These are phyloP conservation scores for Anabas testudineus DNA, from an alignment of 2,797 vertebrate genomes.

Conservation along the genomic window DNA sequence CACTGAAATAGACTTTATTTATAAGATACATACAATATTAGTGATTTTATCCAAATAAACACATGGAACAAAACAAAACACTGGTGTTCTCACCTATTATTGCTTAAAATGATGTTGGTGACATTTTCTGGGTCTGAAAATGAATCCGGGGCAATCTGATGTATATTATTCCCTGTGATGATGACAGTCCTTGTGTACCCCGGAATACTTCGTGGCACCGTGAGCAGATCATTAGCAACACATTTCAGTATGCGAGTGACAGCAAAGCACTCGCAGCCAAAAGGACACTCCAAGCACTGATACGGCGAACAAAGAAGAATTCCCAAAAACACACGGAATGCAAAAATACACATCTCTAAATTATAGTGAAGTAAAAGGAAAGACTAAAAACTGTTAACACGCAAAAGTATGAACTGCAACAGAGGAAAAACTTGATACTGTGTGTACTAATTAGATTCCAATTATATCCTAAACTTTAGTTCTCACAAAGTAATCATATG, in stretches of 20 bases:
- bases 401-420: not conserved
- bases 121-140: conserved; percentile 80
- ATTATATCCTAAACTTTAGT: conserved; percentile 6
- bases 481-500: conserved; percentile 21
- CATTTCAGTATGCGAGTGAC: conserved; percentile 81
- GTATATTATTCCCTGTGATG: conserved; percentile 82
- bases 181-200: conserved; percentile 76
- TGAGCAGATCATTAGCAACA: conserved; percentile 75
- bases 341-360: conserved; percentile 70
- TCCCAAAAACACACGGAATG: conserved; percentile 57
- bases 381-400: not conserved
- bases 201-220: conserved; percentile 78
- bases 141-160: conserved; percentile 72
- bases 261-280: conserved; percentile 82
- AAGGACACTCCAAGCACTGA: conserved; percentile 75
- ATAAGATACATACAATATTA: conserved; percentile 50
- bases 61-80: conserved; percentile 14
- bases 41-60: conserved; percentile 20
- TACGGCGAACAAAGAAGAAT: conserved; percentile 65
- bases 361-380: not conserved
- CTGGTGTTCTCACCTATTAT: conserved; percentile 82
- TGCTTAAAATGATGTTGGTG: conserved; percentile 83
- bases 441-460: conserved; percentile 18
- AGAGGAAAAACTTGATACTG: not conserved
- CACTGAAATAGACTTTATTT: conserved; percentile 24